Conservation (phyloP, 2,888 invertebrate species). For the Pachymerium ferrugineum region DNA sequence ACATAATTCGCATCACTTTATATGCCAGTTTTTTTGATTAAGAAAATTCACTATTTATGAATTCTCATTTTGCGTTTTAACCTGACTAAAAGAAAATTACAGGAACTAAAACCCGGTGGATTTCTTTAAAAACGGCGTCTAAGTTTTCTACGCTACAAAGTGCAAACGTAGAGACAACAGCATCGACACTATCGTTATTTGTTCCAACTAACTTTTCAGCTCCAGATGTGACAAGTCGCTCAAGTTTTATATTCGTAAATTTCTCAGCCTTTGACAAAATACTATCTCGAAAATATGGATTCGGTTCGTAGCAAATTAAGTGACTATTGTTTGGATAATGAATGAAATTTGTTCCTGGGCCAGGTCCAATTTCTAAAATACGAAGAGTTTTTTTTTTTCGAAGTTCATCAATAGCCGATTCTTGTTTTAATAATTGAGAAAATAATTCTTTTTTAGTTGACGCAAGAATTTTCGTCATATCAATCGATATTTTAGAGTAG, state of each 20-base stretch:
- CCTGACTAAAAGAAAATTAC: slow-evolving; percentile 33
- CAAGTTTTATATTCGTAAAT: slow-evolving; percentile 28
- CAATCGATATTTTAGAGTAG: not conserved
- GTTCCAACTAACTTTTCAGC: slow-evolving; percentile 30
- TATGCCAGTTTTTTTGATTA: no score
- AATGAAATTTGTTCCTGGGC: slow-evolving; percentile 33
- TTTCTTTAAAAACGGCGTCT: slow-evolving; percentile 24
- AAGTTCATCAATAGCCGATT: slow-evolving; percentile 29
- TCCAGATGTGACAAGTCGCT: slow-evolving; percentile 16
- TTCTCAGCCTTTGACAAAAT: slow-evolving; percentile 1
- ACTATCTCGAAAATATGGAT: slow-evolving; percentile 29
- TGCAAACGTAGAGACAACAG: slow-evolving; percentile 31
- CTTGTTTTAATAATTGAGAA: not conserved
- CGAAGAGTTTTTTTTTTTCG: slow-evolving; percentile 25
- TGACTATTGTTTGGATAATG: slow-evolving; percentile 32
- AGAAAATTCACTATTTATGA: no score
- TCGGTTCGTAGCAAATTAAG: slow-evolving; percentile 33
- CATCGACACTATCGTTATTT: slow-evolving; percentile 33
- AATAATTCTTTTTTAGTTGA: slow-evolving; percentile 31
- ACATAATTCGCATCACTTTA: no score
- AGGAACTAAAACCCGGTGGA: slow-evolving; percentile 32
- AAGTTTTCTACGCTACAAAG: slow-evolving; percentile 33
- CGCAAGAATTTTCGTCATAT: not conserved
- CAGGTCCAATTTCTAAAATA: slow-evolving; percentile 34
- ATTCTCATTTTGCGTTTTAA: no score